Base-by-base conservation (phyloP, 2,797 vertebrate genomes). In the Menidia menidia region DNA sequence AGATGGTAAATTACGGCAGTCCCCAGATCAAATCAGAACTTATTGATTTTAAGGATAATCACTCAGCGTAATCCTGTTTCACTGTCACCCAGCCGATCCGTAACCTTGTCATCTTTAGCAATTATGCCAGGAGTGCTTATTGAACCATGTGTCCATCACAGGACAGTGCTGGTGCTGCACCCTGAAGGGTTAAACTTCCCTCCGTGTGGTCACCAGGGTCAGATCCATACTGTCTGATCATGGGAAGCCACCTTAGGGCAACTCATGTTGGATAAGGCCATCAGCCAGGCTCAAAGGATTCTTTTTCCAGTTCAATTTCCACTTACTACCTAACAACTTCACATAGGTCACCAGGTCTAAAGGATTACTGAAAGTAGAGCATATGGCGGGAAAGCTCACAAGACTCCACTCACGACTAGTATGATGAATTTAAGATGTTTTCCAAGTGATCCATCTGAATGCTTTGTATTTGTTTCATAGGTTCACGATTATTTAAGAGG, bases 401-500 rank as follows among this genome's bases (percentile, higher is more conserved):
- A 66, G 58, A 63, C n/a, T 69, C 30, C 7, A 47, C 44, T 59
- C 4, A 56, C 48, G 48, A 52, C 31, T 42, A 57, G 53, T 62
- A 54, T 16, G 16, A 59, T 3, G 30, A 74, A 75, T 25, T 60
- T 60, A 13, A 41, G 8, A 53, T 9, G 45, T 15, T 41, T 31
- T 32, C 3, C 52, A 60, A 41, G 16, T 12, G 56, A 52, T 4
- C 3, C 18, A 2, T 55, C 6, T 25, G 51, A 0, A 47, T 33
- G 4, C 50, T 48, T 64, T 14, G 35, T 33, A 6, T 71, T 79
- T 52, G 14, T 84, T 67, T 65, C 67, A 43, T 86, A 99, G 98
- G 98, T 99, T 50, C 98, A 99, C 0, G 98, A 99, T 89, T 99
- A 99, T 92, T 95, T 99, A 89, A 94, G 98, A 70, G 98, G 97